Conservation (phyloP, 2,113 vertebrate genomes). For the Eudorcas thomsonii region DNA sequence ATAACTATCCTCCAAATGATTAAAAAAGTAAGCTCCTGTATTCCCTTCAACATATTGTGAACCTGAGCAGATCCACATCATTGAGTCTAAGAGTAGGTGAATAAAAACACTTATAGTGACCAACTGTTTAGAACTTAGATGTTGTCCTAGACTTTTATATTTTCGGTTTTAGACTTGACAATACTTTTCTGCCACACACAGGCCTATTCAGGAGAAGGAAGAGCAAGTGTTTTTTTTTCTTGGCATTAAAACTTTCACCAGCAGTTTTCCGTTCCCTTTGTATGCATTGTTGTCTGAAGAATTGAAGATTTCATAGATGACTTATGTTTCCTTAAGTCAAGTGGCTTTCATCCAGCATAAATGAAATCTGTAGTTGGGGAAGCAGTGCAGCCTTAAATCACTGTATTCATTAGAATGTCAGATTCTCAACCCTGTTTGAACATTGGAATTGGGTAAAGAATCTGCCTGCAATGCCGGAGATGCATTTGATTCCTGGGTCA, state of each 20-base stretch:
- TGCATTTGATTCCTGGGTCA: background rate
- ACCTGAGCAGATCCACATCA: conserved; percentile 29
- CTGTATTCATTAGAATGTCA: background rate
- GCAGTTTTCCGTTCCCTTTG: background rate
- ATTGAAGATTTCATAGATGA: background rate
- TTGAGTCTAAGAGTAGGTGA: background rate
- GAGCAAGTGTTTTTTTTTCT: background rate
- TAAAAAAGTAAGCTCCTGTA: background rate
- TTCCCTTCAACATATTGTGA: conserved; percentile 5
- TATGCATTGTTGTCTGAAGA: background rate
- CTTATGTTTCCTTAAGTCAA: background rate
- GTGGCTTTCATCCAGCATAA: background rate
- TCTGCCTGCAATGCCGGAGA: background rate
- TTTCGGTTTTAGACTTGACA: background rate
- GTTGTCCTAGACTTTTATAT: background rate
- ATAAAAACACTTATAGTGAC: background rate
- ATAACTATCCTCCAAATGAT: background rate
- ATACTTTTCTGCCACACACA: background rate
- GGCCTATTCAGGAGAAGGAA: background rate
- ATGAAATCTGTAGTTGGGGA: background rate
- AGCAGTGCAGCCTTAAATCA: background rate
- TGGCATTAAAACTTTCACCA: background rate
- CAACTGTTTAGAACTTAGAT: background rate
- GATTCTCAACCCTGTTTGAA: background rate
- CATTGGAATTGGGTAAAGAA: background rate